Percentiles rank a stretch among this genome's conserved stretches.
Conservation (phyloP, 2,888 invertebrate genomes). For the Lypha dubia region DNA sequence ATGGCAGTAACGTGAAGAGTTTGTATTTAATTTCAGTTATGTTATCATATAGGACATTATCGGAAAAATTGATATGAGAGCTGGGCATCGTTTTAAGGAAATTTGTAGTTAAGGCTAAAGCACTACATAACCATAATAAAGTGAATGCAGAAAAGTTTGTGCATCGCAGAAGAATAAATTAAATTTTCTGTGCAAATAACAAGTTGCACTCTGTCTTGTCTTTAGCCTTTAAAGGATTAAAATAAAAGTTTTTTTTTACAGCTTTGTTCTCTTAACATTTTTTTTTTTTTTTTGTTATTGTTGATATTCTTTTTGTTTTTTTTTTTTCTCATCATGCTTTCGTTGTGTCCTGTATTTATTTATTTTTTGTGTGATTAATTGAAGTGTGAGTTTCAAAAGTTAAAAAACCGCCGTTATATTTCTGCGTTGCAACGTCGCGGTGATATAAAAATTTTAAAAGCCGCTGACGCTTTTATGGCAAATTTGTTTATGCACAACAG, state of each 20-base stretch:
- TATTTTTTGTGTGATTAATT: slow-evolving; percentile 73
- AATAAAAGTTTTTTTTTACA: slow-evolving; percentile 48
- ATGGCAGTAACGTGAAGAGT: no score
- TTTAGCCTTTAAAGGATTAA: slow-evolving; percentile 28
- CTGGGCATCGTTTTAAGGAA: no score
- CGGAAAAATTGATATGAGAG: no score
- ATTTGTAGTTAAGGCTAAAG: no score
- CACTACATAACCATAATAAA: no score
- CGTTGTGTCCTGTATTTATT: slow-evolving; percentile 34
- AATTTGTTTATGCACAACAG: slow-evolving; percentile 20
- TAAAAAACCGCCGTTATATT: slow-evolving; percentile 58
- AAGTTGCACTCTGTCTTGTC: not conserved
- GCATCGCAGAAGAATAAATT: not conserved
- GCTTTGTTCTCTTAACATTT: no score
- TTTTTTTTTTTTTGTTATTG: slow-evolving; percentile 16
- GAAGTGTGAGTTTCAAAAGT: slow-evolving; percentile 71
- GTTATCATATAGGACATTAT: no score
- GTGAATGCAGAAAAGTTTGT: no score
- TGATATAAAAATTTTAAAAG: slow-evolving; percentile 52
- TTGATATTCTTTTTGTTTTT: not conserved
- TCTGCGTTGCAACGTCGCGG: slow-evolving; percentile 34
- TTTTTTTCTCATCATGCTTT: slow-evolving; percentile 22
- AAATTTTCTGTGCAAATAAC: not conserved
- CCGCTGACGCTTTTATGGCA: slow-evolving; percentile 42
- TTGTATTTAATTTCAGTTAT: no score